Evolutionary conservation across 2,797 vertebrate genomes (phyloP).

Genomic region (Anguilla obscura): DNA sequence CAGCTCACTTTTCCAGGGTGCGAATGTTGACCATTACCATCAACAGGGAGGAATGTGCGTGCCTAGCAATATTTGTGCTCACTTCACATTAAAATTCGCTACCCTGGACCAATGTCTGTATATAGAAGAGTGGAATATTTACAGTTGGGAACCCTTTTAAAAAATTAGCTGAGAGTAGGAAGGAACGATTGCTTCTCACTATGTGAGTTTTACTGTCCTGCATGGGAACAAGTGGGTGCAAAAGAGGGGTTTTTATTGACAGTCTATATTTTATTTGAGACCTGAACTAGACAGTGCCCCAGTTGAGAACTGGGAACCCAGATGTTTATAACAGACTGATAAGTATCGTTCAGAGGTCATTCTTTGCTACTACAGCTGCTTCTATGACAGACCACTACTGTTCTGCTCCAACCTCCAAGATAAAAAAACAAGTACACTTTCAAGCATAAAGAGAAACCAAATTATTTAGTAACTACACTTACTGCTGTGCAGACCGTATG

Average conservation of each 20-base stretch:
- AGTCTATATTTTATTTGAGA: not conserved
- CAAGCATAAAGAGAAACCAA: not conserved
- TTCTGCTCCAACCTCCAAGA: not conserved
- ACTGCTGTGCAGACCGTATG: conserved; percentile 27
- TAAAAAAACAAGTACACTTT: not conserved
- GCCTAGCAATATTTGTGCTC: conserved; percentile 29
- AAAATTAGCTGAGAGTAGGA: not conserved
- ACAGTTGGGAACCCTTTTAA: conserved; percentile 6
- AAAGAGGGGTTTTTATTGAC: not conserved
- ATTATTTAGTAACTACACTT: not conserved
- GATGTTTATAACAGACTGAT: not conserved
- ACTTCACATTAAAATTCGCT: conserved; percentile 37
- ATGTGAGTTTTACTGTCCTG: not conserved
- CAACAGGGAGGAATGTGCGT: conserved; percentile 13
- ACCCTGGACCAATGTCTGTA: conserved; percentile 28
- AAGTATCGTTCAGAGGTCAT: not conserved
- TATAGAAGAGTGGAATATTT: conserved; percentile 28
- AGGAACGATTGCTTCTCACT: not conserved
- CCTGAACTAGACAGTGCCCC: not conserved
- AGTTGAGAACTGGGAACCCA: not conserved
- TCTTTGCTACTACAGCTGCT: not conserved
- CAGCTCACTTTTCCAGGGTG: not conserved
- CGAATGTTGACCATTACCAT: not conserved
- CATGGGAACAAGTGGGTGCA: not conserved
- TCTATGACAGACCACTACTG: conserved; percentile 5